Base-by-base conservation (phyloP, 2,113 vertebrate genomes). In the Engystomops pustulosus region DNA sequence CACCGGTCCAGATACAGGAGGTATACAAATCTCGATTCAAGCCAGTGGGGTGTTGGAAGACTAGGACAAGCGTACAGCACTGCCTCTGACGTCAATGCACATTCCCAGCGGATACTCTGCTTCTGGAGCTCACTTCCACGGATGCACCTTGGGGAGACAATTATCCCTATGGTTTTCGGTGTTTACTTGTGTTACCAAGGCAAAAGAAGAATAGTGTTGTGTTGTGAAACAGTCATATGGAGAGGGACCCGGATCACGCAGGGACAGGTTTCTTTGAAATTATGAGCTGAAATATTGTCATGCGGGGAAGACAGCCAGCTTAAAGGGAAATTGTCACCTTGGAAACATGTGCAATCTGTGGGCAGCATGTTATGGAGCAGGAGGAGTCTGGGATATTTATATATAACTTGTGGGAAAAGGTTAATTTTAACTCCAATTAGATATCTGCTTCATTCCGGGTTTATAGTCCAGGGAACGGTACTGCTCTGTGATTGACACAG, bases 151-250 rank as follows among this genome's bases (percentile, higher is more conserved):
- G 25, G 75, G 75, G 82, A 53, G 34, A 78, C 34, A 84, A 85
- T 58, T 49, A 85, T 78, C 83, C 72, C 83, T 45, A 45, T 70
- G 70, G 83, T 79, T 69, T 85, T 70, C 83, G n/a, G 6, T 79
- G 83, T 79, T 79, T 70, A 69, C 74, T 70, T 25, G 20, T 79
- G 65, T 85, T 79, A 44, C 83, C 32, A 79, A 70, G 83, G 49
- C 34, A 58, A 79, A 44, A n/a, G 18, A 51, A 25, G 44, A 68
- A 68, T 68, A 6, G 72, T 36, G 23, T 5, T 23, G n/a, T 79
- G 75, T 70, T 27, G 55, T 85, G 65, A 27, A 68, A 45, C 75
- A 60, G 51, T 67, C 45, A 11, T 55, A 68, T n/a, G 27, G 12
- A 67, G 38, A n/a, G 18, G 41, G 9, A 58, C 15, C 49, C 27